A percentile compares a stretch with the other conserved stretches of the same genome.
Conservation (phyloP, 2,113 vertebrate species). For the Capricornis sumatraensis region DNA sequence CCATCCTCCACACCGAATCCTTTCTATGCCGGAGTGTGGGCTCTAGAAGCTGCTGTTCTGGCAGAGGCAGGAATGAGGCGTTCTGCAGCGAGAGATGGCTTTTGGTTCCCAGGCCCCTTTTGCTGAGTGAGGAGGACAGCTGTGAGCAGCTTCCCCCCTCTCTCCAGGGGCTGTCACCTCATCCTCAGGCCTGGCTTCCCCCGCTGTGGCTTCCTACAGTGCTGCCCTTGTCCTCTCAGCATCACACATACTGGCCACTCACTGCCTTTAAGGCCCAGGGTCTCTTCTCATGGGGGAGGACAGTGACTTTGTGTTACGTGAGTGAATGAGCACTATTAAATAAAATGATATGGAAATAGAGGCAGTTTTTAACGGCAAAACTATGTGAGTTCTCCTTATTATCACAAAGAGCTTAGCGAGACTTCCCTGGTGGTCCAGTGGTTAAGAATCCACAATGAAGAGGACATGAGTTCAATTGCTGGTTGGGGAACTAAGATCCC, state of each 20-base stretch:
- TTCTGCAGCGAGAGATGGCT: not conserved
- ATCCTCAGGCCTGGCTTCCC: not conserved
- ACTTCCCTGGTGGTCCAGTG: not conserved
- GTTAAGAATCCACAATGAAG: not conserved
- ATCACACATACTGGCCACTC: not conserved
- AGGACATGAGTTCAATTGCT: not conserved
- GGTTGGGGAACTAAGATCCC: not conserved
- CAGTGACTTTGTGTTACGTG: not conserved
- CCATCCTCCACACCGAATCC: not conserved
- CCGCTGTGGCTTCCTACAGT: not conserved
- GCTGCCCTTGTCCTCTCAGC: not conserved
- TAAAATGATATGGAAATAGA: not conserved
- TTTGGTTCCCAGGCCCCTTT: not conserved
- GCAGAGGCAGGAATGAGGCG: too few relatives aligned
- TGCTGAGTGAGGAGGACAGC: not conserved
- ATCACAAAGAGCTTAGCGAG: not conserved
- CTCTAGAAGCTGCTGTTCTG: not conserved
- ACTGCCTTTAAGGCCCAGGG: not conserved
- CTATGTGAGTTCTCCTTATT: not conserved
- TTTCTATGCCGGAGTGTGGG: not conserved
- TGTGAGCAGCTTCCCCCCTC: not conserved
- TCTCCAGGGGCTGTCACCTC: not conserved
- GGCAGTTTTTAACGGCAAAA: not conserved
- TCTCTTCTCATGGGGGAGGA: not conserved
- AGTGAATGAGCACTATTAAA: not conserved